Conservation (phyloP, 2,113 vertebrate species). For the Philantomba maxwellii region DNA sequence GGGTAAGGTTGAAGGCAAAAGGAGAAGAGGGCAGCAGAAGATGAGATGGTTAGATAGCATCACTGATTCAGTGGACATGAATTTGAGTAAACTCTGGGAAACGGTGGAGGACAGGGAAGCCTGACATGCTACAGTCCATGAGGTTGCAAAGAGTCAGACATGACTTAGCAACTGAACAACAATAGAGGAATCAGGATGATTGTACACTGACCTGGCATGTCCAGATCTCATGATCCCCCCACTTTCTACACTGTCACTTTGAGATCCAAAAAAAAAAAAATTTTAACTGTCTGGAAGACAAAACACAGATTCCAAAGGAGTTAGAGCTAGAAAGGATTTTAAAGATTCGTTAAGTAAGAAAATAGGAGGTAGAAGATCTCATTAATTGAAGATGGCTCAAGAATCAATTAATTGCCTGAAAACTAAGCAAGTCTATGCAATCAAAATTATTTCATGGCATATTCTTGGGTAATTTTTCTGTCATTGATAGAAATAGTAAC, state of each 20-base stretch:
- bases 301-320: not conserved
- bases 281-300: not conserved
- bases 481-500: not conserved
- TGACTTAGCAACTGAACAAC: not conserved
- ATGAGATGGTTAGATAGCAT: not conserved
- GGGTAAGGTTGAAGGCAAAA: not conserved
- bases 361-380: not conserved
- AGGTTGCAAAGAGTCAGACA: not conserved
- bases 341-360: not conserved
- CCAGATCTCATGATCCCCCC: not conserved
- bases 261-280: not conserved
- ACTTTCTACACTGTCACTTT: not conserved
- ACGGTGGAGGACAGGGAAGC: not conserved
- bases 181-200: not conserved
- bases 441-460: not conserved
- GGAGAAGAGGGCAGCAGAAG: not conserved
- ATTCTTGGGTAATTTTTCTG: conserved; percentile 16
- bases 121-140: not conserved
- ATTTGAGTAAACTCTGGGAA: not conserved
- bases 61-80: not conserved
- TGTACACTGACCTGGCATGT: not conserved
- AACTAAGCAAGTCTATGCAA: not conserved
- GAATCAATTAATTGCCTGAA: not conserved
- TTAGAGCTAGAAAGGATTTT: not conserved
- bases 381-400: not conserved